Evolutionary conservation across 1,140 invertebrate species (phyloP), one percentile per base, ranked within the genome.

Genomic region (Sipha flava): DNA sequence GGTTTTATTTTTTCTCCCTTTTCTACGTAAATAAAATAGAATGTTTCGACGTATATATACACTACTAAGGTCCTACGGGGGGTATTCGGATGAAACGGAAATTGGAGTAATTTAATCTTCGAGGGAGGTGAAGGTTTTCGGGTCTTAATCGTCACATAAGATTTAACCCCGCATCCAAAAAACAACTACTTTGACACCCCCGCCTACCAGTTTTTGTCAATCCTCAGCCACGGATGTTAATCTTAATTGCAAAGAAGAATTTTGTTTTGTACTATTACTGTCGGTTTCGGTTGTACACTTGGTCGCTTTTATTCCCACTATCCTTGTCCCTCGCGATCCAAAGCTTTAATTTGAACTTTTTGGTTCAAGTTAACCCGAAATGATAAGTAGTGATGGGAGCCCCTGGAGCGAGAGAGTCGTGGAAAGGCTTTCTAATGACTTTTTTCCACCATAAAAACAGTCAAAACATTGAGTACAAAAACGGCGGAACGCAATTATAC

Each of bases 101-200:
- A 77, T 77, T 77, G 59, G 52, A 77, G 73, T 40, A 40, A 59
- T 57, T 77, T 77, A 77, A 77, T 77, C 73, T 52, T n/a, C n/a
- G 16, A 43, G 14, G 21, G 73, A 43, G 34, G 31, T 59, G 52
- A 26, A 52, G 47, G 47, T 40, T 52, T 75, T 77, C n/a, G 26
- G 45, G 70, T 47, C 3, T 77, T 54, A 75, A 75, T 77, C 73
- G 52, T 77, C 73, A 77, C 73, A 77, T 77, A 77, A 77, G 49
- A 77, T 77, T 77, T 77, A 77, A 77, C 49, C 37, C 52, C 3
- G 18, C 34, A 12, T 40, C 37, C 23, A 40, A 59, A 70, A 70
- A 70, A 70, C 43, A 29, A 70, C 66, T 70, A 12, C 21, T 45
- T 45, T 45, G 23, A 29, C 21, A 29, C 52, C 31, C 52, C 49